A percentile compares a stretch with the other conserved stretches of the same genome.
Conservation (phyloP, 2,888 invertebrate species). For the Anaspis maculata region DNA sequence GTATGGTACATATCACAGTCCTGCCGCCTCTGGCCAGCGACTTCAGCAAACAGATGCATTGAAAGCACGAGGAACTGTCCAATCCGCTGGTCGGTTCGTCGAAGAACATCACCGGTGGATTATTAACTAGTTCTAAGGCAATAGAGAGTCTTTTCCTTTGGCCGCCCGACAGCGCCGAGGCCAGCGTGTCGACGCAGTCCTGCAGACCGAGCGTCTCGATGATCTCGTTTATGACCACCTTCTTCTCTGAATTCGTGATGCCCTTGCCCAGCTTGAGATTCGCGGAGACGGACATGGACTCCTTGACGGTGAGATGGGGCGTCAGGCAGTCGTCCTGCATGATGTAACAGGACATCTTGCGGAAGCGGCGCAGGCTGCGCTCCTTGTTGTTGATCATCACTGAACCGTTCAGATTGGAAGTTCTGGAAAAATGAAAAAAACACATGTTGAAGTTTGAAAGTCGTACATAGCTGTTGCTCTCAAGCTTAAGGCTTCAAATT, state of each 20-base stretch:
- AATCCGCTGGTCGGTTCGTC: slow-evolving; percentile 91
- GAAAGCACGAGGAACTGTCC: slow-evolving; percentile 91
- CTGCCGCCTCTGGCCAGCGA: slow-evolving; percentile 79
- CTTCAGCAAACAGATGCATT: slow-evolving; percentile 82
- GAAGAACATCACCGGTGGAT: slow-evolving; percentile 96
- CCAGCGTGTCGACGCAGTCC: slow-evolving; percentile 71
- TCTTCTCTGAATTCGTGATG: slow-evolving; percentile 62
- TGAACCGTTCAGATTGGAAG: slow-evolving; percentile 75
- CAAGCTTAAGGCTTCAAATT: too few species aligned
- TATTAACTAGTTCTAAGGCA: slow-evolving; percentile 87
- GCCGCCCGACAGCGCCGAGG: slow-evolving; percentile 79
- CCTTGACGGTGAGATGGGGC: slow-evolving; percentile 82
- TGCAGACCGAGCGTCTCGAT: slow-evolving; percentile 74
- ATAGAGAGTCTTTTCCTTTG: slow-evolving; percentile 87
- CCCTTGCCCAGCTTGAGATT: slow-evolving; percentile 84
- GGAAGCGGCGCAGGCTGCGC: slow-evolving; percentile 76
- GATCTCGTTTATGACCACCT: slow-evolving; percentile 73
- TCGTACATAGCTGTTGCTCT: too few species aligned
- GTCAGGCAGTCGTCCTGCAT: slow-evolving; percentile 91
- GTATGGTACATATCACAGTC: slow-evolving; percentile 92
- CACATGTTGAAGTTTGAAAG: background rate
- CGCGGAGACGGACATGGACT: slow-evolving; percentile 90
- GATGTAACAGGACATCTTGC: slow-evolving; percentile 92
- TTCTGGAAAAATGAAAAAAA: slow-evolving; percentile 51
- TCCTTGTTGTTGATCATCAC: slow-evolving; percentile 84